Percentiles rank a stretch among this genome's conserved stretches.
phyloP scores from a whole-genome alignment of 2,113 vertebrate genomes.

The Gopherus evgoodei region DNA sequence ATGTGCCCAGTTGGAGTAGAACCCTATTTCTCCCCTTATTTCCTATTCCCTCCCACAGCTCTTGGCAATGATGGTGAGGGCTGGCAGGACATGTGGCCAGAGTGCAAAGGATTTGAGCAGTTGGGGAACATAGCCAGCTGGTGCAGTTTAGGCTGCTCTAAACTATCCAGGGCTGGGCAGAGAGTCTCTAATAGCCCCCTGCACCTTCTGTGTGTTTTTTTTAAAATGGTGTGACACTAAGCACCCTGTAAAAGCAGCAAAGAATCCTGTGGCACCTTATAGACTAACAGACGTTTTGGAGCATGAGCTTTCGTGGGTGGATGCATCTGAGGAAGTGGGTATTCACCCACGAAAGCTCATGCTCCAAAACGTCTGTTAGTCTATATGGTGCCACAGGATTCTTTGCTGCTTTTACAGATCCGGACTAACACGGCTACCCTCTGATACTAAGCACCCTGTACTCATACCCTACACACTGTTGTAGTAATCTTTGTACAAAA shows the following conservation, averaged over 20 bases:
- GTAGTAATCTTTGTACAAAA: not conserved
- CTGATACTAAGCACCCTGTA: not conserved
- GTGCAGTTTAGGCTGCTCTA: conserved; percentile 55
- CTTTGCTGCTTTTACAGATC: too few species aligned
- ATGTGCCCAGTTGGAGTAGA: conserved; percentile 36
- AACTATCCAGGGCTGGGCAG: conserved; percentile 30
- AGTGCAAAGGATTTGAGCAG: conserved; percentile 45
- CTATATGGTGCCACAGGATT: too few species aligned
- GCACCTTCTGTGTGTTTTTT: not conserved
- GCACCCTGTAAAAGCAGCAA: too few species aligned
- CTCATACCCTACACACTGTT: not conserved
- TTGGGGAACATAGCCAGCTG: conserved; percentile 55
- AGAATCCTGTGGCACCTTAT: too few species aligned
- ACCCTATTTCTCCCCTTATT: conserved; percentile 57
- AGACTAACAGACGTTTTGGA: too few species aligned
- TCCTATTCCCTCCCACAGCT: conserved; percentile 41
- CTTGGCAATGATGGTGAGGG: conserved; percentile 53
- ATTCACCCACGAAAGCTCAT: too few species aligned
- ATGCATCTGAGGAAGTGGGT: too few species aligned
- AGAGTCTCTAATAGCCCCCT: conserved; percentile 24
- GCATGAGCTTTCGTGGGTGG: too few species aligned
- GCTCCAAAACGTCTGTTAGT: too few species aligned
- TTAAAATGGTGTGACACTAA: not conserved
- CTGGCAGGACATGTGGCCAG: not conserved
- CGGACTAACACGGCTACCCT: too few species aligned